Conservation (phyloP, 2,797 vertebrate genomes). For the Rhodeus uyekii region DNA sequence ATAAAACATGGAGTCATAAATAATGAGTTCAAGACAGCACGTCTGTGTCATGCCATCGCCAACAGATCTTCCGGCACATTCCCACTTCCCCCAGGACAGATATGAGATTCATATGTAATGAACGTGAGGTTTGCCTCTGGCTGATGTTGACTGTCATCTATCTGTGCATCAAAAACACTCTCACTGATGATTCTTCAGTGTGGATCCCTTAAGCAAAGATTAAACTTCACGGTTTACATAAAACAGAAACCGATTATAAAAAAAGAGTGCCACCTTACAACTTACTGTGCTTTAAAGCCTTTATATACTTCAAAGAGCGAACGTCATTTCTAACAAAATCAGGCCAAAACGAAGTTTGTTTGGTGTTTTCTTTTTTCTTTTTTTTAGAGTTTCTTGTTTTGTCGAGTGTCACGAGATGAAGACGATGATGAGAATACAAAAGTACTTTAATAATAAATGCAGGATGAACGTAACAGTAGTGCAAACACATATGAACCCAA, state of each 20-base stretch:
- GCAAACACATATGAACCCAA: too few relatives aligned
- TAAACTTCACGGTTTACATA: neutral
- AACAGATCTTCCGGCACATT: neutral
- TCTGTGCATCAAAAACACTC: slow-evolving; percentile 23
- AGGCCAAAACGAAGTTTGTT: too few relatives aligned
- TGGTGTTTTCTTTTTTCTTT: too few relatives aligned
- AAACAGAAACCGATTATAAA: neutral
- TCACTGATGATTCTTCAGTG: neutral
- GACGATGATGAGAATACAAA: too few relatives aligned
- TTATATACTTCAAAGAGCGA: neutral
- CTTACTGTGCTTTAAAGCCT: neutral
- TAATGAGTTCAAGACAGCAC: neutral
- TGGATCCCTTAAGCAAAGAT: slow-evolving; percentile 22
- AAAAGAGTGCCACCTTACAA: neutral
- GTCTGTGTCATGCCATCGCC: neutral
- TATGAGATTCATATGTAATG: neutral
- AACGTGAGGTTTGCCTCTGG: slow-evolving; percentile 21
- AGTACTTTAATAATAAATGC: too few relatives aligned
- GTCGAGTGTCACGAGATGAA: too few relatives aligned
- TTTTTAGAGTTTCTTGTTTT: too few relatives aligned
- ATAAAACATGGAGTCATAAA: neutral
- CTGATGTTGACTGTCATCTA: neutral
- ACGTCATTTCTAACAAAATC: neutral
- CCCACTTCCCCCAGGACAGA: neutral
- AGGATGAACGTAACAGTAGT: too few relatives aligned